Evolutionary conservation across 2,888 invertebrate genomes (phyloP).

Genomic region (Aphrophora alni): DNA sequence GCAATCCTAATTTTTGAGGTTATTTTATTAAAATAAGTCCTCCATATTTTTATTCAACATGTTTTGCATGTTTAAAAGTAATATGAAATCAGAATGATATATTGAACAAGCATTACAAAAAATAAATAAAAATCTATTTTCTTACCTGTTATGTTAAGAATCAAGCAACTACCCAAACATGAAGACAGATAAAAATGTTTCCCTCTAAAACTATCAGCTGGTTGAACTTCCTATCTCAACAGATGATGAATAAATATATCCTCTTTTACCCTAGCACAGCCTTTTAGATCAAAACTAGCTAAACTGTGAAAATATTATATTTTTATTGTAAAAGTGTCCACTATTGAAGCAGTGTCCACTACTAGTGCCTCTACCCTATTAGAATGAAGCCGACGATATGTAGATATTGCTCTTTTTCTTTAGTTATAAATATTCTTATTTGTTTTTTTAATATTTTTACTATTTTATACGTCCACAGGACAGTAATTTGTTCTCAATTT

Average conservation of each 20-base stretch:
- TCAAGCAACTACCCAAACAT: background rate
- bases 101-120: no score
- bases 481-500: no score
- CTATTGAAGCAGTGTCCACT: slow-evolving; percentile 16
- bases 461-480: no score
- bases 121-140: no score
- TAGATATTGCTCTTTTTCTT: no score
- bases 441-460: no score
- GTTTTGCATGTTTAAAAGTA: no score
- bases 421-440: no score
- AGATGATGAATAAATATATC: background rate
- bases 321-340: slow-evolving; percentile 9
- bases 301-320: no score
- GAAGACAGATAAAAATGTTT: background rate
- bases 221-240: background rate
- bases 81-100: no score
- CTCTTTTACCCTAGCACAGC: background rate
- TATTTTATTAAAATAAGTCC: background rate
- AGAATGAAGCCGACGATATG: no score
- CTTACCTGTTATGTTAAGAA: background rate
- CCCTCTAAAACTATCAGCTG: slow-evolving; percentile 20
- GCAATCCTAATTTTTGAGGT: background rate
- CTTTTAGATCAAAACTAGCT: background rate
- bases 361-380: slow-evolving; percentile 4
- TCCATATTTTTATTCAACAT: no score